Evolutionary conservation across 1,140 invertebrate genomes (phyloP).

Genomic region (Zaprionus vittiger): DNA sequence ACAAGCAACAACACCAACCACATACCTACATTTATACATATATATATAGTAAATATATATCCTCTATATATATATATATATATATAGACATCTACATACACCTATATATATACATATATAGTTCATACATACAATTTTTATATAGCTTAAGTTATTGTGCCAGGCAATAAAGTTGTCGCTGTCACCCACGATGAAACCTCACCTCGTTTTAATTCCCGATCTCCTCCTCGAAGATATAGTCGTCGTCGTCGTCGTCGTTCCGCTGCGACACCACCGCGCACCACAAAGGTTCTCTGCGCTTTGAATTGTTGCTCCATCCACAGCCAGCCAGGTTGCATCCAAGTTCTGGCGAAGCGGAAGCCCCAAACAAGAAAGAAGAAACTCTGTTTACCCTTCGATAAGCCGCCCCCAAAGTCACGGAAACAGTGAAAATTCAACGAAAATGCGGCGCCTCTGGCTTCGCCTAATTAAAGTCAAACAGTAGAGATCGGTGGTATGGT

Average conservation of each 20-base stretch:
- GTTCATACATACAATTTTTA: slow-evolving; percentile 57
- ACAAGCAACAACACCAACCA: slow-evolving; percentile 14
- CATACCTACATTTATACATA: slow-evolving; percentile 24
- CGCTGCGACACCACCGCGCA: slow-evolving; percentile 43
- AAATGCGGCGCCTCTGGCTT: slow-evolving; percentile 29
- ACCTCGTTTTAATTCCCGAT: neutral
- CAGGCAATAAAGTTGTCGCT: slow-evolving; percentile 47
- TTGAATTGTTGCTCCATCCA: slow-evolving; percentile 29
- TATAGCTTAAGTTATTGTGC: slow-evolving; percentile 66
- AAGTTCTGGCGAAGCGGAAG: slow-evolving; percentile 7
- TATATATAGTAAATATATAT: slow-evolving; percentile 23
- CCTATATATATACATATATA: slow-evolving; percentile 19
- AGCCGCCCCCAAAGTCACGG: slow-evolving; percentile 13
- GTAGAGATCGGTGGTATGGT: slow-evolving; percentile 13
- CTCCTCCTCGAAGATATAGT: neutral
- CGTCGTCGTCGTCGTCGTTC: neutral
- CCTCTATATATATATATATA: slow-evolving; percentile 9
- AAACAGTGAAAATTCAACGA: neutral
- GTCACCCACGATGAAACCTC: slow-evolving; percentile 25
- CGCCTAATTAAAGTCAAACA: slow-evolving; percentile 50
- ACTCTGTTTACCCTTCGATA: slow-evolving; percentile 43
- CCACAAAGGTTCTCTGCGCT: slow-evolving; percentile 44
- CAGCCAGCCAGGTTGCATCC: slow-evolving; percentile 12
- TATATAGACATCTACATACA: slow-evolving; percentile 16
- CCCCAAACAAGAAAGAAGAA: neutral